A percentile compares a stretch with the other conserved stretches of the same genome.
Evolutionary conservation across 30 jellyfish, hydroid and myxozoan genomes (phyloP).

Genomic region (Aurelia coerulea): DNA sequence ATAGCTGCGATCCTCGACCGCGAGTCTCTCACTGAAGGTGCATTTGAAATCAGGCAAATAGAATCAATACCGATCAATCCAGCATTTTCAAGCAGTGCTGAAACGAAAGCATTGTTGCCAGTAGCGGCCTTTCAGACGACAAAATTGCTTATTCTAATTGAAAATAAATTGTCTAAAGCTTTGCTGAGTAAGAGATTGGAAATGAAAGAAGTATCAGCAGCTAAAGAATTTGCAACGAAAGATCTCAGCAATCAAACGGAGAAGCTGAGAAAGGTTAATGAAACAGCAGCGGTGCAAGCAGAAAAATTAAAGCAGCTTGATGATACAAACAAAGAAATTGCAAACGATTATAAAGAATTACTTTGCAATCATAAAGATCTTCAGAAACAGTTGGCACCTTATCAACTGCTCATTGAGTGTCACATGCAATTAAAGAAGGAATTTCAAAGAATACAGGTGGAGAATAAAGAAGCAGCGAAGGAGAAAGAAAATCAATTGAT

Average conservation of each 20-base stretch:
- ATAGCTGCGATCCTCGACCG: conserved; percentile 62
- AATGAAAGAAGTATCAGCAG: conserved; percentile 63
- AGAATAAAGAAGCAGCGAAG: conserved; percentile 9
- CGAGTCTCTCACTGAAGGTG: conserved; percentile 73
- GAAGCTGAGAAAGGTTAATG: conserved; percentile 56
- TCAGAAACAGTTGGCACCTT: conserved; percentile 68
- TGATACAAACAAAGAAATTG: conserved; percentile 4
- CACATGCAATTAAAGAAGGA: conserved; percentile 61
- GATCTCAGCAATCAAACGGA: conserved; percentile 63
- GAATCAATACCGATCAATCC: conserved; percentile 54
- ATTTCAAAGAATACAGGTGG: conserved; percentile 32
- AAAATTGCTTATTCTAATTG: conserved; percentile 57
- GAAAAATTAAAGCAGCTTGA: conserved; percentile 53
- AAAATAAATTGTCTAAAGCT: conserved; percentile 71
- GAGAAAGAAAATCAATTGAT: background rate
- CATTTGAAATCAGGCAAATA: conserved; percentile 70
- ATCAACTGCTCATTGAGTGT: conserved; percentile 42
- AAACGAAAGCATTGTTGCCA: conserved; percentile 64
- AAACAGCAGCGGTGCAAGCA: conserved; percentile 41
- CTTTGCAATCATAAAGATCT: conserved; percentile 18
- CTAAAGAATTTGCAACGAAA: conserved; percentile 41
- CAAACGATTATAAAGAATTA: conserved; percentile 23
- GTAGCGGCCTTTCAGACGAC: conserved; percentile 66
- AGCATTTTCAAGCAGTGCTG: conserved; percentile 59
- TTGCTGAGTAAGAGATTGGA: conserved; percentile 65